Evolutionary conservation across 2,888 invertebrate species (phyloP).

Genomic region (Agrotis puta): DNA sequence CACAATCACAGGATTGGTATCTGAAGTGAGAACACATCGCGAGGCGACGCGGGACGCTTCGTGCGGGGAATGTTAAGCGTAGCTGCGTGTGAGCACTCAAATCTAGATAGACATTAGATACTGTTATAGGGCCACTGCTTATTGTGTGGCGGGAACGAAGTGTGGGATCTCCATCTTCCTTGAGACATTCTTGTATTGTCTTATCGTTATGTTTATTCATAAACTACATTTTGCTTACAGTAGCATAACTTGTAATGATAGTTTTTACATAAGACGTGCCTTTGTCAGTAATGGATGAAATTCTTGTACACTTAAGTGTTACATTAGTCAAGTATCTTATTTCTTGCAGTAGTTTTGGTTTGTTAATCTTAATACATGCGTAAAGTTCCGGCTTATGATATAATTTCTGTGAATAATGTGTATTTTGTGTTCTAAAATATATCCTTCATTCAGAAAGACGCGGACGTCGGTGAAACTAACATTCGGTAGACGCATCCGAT

Average conservation of each 20-base stretch:
- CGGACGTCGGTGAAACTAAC: slow-evolving; percentile 12
- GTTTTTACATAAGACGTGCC: not conserved
- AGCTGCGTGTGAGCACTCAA: slow-evolving; percentile 70
- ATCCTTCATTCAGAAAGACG: not conserved
- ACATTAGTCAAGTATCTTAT: not conserved
- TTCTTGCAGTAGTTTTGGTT: not conserved
- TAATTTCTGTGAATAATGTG: not conserved
- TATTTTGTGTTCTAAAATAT: not conserved
- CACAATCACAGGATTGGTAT: slow-evolving; percentile 62
- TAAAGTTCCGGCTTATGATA: not conserved
- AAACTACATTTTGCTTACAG: slow-evolving; percentile 3
- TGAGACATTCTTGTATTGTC: slow-evolving; percentile 39
- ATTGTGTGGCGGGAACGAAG: slow-evolving; percentile 40
- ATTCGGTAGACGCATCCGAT: slow-evolving; percentile 8
- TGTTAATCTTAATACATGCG: not conserved
- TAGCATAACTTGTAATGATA: slow-evolving; percentile 2
- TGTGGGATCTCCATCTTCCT: slow-evolving; percentile 62
- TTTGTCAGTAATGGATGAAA: not conserved
- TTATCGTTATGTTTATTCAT: slow-evolving; percentile 19
- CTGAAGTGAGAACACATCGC: slow-evolving; percentile 75
- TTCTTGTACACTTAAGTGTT: not conserved
- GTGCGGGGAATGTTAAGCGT: slow-evolving; percentile 80
- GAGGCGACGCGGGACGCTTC: slow-evolving; percentile 65
- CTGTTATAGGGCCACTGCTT: slow-evolving; percentile 57
- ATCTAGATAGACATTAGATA: slow-evolving; percentile 73